These are phyloP conservation scores for Drosophila planitibia DNA, from an alignment of 2,888 invertebrate genomes.

Conservation along the genomic window DNA sequence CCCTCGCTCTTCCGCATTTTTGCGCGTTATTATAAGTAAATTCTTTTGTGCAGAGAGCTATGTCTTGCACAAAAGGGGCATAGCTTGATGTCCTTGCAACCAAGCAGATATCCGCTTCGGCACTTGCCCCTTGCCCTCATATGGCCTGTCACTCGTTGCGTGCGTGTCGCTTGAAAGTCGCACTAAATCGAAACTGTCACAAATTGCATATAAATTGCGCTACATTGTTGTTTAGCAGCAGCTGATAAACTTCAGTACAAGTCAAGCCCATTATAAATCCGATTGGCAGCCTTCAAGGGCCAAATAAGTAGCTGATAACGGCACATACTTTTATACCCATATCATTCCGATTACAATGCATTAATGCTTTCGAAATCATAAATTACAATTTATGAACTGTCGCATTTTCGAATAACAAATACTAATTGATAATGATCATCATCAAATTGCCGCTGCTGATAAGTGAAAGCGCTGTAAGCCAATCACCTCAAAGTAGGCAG, in stretches of 20 bases:
- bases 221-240: slow-evolving; percentile 47
- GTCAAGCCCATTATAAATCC: slow-evolving; percentile 20
- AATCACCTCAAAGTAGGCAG: slow-evolving; percentile 46
- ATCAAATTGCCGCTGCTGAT: slow-evolving; percentile 11
- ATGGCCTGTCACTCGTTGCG: slow-evolving; percentile 5
- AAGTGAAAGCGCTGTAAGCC: slow-evolving; percentile 15
- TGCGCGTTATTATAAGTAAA: slow-evolving; percentile 49
- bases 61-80: slow-evolving; percentile 31
- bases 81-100: slow-evolving; percentile 15
- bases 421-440: slow-evolving; percentile 4
- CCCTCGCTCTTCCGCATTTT: slow-evolving; percentile 23
- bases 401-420: slow-evolving; percentile 27
- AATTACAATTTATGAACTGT: slow-evolving; percentile 9
- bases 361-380: slow-evolving; percentile 23
- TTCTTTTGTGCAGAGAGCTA: slow-evolving; percentile 51
- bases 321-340: neutral
- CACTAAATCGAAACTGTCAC: slow-evolving; percentile 55
- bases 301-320: neutral
- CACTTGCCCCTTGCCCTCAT: neutral
- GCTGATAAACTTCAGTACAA: neutral
- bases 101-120: neutral
- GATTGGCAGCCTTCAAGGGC: slow-evolving; percentile 8
- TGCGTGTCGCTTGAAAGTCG: slow-evolving; percentile 68
- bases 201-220: slow-evolving; percentile 74
- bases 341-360: neutral